A percentile compares a stretch with the other conserved stretches of the same genome.
These are phyloP conservation scores for Lithophane socia DNA, from an alignment of 2,888 invertebrate species.

Conservation along the genomic window DNA sequence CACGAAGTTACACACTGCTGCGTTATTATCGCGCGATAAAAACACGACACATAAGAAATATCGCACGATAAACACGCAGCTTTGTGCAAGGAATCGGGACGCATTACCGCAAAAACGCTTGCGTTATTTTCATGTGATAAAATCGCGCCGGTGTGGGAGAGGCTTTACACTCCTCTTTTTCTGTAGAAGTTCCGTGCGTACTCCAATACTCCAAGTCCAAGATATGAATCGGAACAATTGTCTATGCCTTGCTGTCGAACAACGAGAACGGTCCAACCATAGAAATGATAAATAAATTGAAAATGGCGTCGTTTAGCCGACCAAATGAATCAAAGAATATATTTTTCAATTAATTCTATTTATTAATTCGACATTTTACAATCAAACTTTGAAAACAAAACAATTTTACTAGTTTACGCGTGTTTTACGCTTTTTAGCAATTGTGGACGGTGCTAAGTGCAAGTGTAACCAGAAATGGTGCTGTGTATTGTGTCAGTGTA, in stretches of 20 bases:
- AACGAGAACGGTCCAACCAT: constrained; percentile 60
- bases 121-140: too few relatives aligned
- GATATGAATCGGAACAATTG: constrained; percentile 27
- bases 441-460: constrained; percentile 73
- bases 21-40: too few relatives aligned
- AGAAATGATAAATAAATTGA: constrained; percentile 78
- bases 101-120: too few relatives aligned
- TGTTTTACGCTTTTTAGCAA: constrained; percentile 64
- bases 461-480: constrained; percentile 77
- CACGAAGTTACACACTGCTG: too few relatives aligned
- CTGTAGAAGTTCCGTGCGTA: not conserved
- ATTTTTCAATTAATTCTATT: constrained; percentile 77
- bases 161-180: not conserved
- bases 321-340: constrained; percentile 84
- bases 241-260: constrained; percentile 58
- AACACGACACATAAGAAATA: too few relatives aligned
- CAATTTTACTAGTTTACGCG: constrained; percentile 66
- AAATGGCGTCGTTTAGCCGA: constrained; percentile 90
- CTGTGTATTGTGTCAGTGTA: constrained; percentile 80
- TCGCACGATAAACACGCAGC: too few relatives aligned
- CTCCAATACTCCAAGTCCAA: too few relatives aligned
- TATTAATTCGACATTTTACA: constrained; percentile 51
- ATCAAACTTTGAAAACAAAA: constrained; percentile 49
- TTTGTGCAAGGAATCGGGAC: too few relatives aligned
- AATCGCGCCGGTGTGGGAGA: too few relatives aligned